Evolutionary conservation across 2,888 invertebrate species (phyloP), one percentile per base, ranked within the genome.

Genomic region (Plebejus melissa): DNA sequence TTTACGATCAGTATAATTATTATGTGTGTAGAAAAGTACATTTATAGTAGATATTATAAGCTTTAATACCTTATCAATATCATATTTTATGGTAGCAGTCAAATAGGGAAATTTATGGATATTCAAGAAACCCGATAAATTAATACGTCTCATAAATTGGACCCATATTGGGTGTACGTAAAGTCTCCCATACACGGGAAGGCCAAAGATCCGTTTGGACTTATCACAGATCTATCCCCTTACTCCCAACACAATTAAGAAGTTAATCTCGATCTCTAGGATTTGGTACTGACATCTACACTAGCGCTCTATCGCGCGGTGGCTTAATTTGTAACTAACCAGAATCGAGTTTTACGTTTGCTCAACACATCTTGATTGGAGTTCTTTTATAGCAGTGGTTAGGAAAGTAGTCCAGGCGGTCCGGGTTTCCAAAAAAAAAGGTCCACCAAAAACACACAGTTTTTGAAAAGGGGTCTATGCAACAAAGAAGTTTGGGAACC

Each of bases 61-160:
- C 22, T 60, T 60, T 11, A 7, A n/a, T 22, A 60, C 9, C 9
- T 28, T 60, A 22, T 60, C 60, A 60, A 60, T 60, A 60, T 28
- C 28, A 60, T 22, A 60, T 60, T 60, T 22, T 60, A 60, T 60
- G 58, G 58, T 60, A 28, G 60, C 28, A 60, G n/a, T 58, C 58
- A 32, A 65, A 4, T 13, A 65, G 65, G 32, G 32, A 32, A 65
- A 65, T 65, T 65, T 65, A 65, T 65, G 28, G 32, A 65, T 65
- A 65, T 28, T 32, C 28, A 32, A 13, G 28, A 65, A 9, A 13
- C 65, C 4, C 13, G 32, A 65, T 65, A 65, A 50, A 54, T 54
- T 32, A 72, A 54, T 72, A 32, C 50, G 72, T 50, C 72, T 32
- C 28, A 46, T 71, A 71, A 22, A 72, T 32, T 28, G 54, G 6